phyloP scores from a whole-genome alignment of 2,113 vertebrate species.

The Chaetura pelagica region DNA sequence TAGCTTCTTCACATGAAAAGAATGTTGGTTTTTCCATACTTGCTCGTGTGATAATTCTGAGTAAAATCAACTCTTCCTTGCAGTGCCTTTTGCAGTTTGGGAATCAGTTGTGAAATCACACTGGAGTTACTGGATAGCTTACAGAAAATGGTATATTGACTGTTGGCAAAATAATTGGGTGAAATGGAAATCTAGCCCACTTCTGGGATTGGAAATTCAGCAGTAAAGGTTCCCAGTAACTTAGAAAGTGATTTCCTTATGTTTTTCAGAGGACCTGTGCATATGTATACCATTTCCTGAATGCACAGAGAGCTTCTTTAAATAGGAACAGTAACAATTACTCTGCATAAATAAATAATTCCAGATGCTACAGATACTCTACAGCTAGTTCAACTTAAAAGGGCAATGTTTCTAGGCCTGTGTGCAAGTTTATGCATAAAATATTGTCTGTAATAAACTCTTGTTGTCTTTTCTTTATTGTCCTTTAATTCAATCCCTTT shows the following conservation, averaged over 20 bases:
- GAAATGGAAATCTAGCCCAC: slow-evolving; percentile 15
- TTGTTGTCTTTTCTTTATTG: slow-evolving; percentile 19
- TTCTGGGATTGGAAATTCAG: slow-evolving; percentile 12
- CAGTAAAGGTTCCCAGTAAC: slow-evolving; percentile 10
- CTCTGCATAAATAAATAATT: slow-evolving; percentile 40
- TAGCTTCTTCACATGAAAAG: not conserved
- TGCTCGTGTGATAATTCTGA: not conserved
- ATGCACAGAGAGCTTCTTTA: slow-evolving; percentile 24
- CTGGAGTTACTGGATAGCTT: slow-evolving; percentile 23
- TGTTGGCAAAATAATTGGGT: slow-evolving; percentile 54
- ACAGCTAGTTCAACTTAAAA: slow-evolving; percentile 2
- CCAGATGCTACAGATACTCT: slow-evolving; percentile 7
- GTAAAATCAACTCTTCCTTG: not conserved
- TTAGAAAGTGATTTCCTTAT: not conserved
- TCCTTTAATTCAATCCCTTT: not conserved
- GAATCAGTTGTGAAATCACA: slow-evolving; percentile 43
- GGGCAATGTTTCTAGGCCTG: not conserved
- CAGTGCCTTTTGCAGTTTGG: not conserved
- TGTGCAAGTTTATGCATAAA: not conserved
- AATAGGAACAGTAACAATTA: slow-evolving; percentile 15
- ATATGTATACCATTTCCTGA: not conserved
- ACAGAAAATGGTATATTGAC: slow-evolving; percentile 32
- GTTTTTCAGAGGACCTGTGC: not conserved
- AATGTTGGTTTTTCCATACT: not conserved
- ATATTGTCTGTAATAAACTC: slow-evolving; percentile 18